Evolutionary conservation across 30 jellyfish, hydroid and myxozoan species (phyloP).

Genomic region (Aurelia coerulea): DNA sequence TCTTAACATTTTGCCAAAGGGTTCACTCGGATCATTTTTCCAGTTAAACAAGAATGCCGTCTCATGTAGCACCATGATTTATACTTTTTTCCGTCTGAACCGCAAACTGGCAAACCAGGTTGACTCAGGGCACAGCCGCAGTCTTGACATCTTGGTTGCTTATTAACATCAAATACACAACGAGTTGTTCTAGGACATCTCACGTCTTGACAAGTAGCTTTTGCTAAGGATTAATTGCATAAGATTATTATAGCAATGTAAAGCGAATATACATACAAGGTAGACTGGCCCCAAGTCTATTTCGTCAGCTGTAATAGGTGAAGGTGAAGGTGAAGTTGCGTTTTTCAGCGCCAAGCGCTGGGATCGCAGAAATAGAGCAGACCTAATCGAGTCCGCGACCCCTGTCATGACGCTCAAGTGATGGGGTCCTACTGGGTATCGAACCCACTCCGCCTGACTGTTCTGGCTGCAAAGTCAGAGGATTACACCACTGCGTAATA

Average conservation of each 20-base stretch:
- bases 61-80: conserved; percentile 75
- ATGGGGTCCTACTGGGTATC: no score
- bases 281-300: no score
- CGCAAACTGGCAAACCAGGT: conserved; percentile 60
- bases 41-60: conserved; percentile 23
- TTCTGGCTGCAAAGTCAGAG: no score
- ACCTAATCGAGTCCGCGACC: no score
- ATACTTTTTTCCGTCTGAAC: conserved; percentile 74
- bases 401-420: no score
- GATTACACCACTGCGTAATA: no score
- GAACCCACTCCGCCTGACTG: no score
- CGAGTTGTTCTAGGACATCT: conserved; percentile 44
- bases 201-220: conserved; percentile 45
- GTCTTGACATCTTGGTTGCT: conserved; percentile 60
- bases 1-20: conserved; percentile 21
- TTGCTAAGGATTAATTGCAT: neutral
- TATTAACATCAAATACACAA: conserved; percentile 48
- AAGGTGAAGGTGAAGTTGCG: no score
- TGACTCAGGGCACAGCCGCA: conserved; percentile 53
- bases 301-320: no score
- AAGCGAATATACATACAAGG: neutral
- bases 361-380: no score
- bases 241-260: neutral
- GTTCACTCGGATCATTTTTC: conserved; percentile 42
- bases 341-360: no score